Evolutionary conservation across 2,113 vertebrate species (phyloP).

Genomic region (Columba janthina): DNA sequence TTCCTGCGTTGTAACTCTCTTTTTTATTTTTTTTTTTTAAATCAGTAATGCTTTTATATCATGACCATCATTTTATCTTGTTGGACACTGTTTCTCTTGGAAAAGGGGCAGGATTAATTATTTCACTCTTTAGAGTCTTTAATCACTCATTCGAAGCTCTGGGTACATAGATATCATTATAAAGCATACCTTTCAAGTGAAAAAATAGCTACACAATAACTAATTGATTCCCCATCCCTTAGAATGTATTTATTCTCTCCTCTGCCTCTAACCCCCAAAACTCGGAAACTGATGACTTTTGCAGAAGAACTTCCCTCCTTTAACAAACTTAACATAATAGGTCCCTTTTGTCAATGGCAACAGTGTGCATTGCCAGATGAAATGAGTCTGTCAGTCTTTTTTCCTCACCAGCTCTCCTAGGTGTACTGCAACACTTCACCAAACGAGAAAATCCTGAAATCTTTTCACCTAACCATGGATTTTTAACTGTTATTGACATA

Average conservation of each 20-base stretch:
- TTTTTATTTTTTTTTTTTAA: too few species aligned
- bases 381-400: background rate
- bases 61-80: background rate
- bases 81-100: background rate
- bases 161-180: background rate
- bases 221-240: constrained; percentile 3
- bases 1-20: background rate
- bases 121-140: background rate
- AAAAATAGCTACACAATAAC: background rate
- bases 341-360: background rate
- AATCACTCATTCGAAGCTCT: background rate
- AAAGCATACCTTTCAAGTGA: background rate
- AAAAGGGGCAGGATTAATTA: background rate
- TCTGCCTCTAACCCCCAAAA: background rate
- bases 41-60: background rate
- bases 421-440: background rate
- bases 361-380: background rate
- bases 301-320: background rate
- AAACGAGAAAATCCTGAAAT: background rate
- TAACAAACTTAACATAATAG: background rate
- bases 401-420: background rate
- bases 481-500: background rate
- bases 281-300: constrained; percentile 5
- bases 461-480: background rate
- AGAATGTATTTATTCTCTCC: background rate